A percentile compares a stretch with the other conserved stretches of the same genome.
These are phyloP conservation scores for Physocephala rufipes DNA, from an alignment of 2,888 invertebrate genomes.

Conservation along the genomic window DNA sequence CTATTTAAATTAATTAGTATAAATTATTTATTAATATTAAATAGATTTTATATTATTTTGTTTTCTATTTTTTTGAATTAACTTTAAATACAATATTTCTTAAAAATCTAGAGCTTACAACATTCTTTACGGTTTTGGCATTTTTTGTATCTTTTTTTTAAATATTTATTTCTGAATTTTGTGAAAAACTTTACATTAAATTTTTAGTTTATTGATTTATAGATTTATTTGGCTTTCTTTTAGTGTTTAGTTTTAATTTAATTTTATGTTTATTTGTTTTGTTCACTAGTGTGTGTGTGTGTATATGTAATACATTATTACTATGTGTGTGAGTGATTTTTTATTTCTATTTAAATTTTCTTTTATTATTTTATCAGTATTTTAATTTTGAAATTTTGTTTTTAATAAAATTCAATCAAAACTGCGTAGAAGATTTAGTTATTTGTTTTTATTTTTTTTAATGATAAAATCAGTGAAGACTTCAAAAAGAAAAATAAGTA, in stretches of 20 bases:
- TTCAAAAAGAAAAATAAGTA: too few species aligned
- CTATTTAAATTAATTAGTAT: too few species aligned
- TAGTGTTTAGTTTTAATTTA: background rate
- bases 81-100: background rate
- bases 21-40: too few species aligned
- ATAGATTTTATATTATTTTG: constrained; percentile 8
- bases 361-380: background rate
- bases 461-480: too few species aligned
- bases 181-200: too few species aligned
- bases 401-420: background rate
- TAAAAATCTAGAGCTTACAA: background rate
- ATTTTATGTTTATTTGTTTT: background rate
- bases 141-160: too few species aligned
- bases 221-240: constrained; percentile 4
- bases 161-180: too few species aligned
- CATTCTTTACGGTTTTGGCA: too few species aligned
- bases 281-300: background rate
- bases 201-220: constrained; percentile 4
- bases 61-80: background rate
- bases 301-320: background rate
- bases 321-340: background rate
- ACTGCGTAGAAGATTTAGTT: background rate
- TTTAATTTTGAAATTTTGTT: background rate
- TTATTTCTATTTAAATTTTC: background rate
- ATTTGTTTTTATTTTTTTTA: too few species aligned